These are phyloP conservation scores for Hyla sarda DNA, from an alignment of 2,113 vertebrate species.

Conservation along the genomic window DNA sequence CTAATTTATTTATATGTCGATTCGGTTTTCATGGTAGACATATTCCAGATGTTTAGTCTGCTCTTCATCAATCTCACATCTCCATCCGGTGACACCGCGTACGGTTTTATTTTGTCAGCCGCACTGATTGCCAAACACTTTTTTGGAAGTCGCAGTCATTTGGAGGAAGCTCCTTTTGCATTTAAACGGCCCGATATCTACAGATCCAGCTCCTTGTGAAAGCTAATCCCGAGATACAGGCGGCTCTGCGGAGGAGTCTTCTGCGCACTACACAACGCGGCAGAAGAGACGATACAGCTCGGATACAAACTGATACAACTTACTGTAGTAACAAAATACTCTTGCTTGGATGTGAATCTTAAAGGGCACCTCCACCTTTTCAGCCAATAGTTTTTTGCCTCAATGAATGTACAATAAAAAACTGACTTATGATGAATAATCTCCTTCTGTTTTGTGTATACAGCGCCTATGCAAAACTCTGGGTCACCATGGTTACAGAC, in stretches of 20 bases:
- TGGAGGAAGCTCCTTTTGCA: slow-evolving; percentile 24
- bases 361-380: not conserved
- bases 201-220: not conserved
- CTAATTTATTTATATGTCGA: too few relatives aligned
- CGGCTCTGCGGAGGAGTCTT: not conserved
- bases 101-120: not conserved
- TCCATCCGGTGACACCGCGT: not conserved
- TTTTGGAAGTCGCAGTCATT: not conserved
- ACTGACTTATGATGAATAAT: too few relatives aligned
- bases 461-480: too few relatives aligned
- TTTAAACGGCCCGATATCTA: slow-evolving; percentile 33
- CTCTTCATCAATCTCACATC: not conserved
- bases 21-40: not conserved
- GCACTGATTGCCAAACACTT: not conserved
- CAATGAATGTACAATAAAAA: too few relatives aligned
- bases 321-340: too few relatives aligned
- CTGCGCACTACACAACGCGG: not conserved
- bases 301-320: not conserved
- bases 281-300: not conserved
- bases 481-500: too few relatives aligned
- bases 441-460: too few relatives aligned
- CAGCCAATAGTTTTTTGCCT: too few relatives aligned
- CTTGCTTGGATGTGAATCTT: not conserved
- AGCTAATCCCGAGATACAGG: not conserved
- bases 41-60: not conserved